Evolutionary conservation across 2,888 invertebrate species (phyloP), one percentile per base, ranked within the genome.

Genomic region (Acanthococcus lagerstroemiae): DNA sequence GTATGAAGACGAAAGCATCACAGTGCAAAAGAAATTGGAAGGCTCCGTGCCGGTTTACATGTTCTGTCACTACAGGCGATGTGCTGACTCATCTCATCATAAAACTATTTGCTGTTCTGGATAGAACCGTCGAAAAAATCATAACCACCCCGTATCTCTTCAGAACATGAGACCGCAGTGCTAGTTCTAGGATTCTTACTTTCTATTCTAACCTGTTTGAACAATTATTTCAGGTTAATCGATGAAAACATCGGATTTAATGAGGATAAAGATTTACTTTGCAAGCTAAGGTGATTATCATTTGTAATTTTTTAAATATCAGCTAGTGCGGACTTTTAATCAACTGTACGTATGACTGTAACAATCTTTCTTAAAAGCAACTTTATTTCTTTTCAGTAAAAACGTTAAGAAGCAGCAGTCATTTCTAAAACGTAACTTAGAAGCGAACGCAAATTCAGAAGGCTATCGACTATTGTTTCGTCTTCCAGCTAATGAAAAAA

Each of bases 401-500:
- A 93, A 91, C 76, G 85, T 89, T 69, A 87, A 90, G 68, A 93
- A 90, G 76, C 92, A 92, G 74, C 83, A 88, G 1, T 94, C 96
- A 0, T 91, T 94, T 73, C 79, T 97, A 26, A 92, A 97, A 76
- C 82, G 97, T 69, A 96, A 97, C 77, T 80, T 99, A 70, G 96
- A 96, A 76, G 96, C 96, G 0, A 82, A 94, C 71, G 89, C 92
- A 68, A 89, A 95, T 73, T 95, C 95, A 21, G 95, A 95, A 77
- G 84, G 89, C 46, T 97, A 93, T 77, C 83, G 90, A 37, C 78
- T 89, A 71, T 82, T 85, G 73, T 92, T 92, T 74, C 81, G 93
- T 70, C 82, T 99, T 71, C 95, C 97, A 0, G 82, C 85, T 68
- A 81, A 80, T 26, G 97, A 97, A 78, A 95, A 95, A 76, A 79